A percentile compares a stretch with the other conserved stretches of the same genome.
These are phyloP conservation scores for Myripristis jacobus DNA, from an alignment of 2,797 vertebrate species.

Conservation along the genomic window DNA sequence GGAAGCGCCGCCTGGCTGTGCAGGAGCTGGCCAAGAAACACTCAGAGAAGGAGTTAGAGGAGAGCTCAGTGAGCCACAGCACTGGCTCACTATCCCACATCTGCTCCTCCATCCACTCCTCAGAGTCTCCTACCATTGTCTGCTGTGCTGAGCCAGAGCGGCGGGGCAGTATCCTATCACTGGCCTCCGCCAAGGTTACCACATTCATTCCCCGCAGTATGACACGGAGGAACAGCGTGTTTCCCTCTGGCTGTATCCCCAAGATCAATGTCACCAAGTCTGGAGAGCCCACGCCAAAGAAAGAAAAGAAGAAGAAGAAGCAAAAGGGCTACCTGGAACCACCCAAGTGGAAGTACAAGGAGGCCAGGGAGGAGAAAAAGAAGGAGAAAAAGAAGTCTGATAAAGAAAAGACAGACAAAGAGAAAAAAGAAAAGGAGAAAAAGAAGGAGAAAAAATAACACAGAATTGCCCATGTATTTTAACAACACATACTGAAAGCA, in stretches of 20 bases:
- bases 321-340: slow-evolving; percentile 77
- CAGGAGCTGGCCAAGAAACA: slow-evolving; percentile 83
- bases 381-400: slow-evolving; percentile 75
- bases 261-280: slow-evolving; percentile 84
- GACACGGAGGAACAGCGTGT: slow-evolving; percentile 77
- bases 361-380: slow-evolving; percentile 79
- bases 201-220: slow-evolving; percentile 72
- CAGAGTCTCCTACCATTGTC: slow-evolving; percentile 13
- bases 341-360: slow-evolving; percentile 88
- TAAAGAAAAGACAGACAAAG: slow-evolving; percentile 45
- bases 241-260: slow-evolving; percentile 81
- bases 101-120: slow-evolving; percentile 52
- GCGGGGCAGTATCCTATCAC: slow-evolving; percentile 70
- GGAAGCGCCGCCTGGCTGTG: slow-evolving; percentile 84
- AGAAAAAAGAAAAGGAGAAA: slow-evolving; percentile 37
- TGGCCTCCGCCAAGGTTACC: slow-evolving; percentile 66
- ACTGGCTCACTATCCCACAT: slow-evolving; percentile 62
- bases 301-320: slow-evolving; percentile 61
- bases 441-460: slow-evolving; percentile 52
- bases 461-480: neutral
- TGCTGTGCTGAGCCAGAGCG: slow-evolving; percentile 45
- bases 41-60: slow-evolving; percentile 59
- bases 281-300: slow-evolving; percentile 32
- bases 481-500: neutral
- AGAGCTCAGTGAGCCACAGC: slow-evolving; percentile 70